A percentile compares a stretch with the other conserved stretches of the same genome.
phyloP scores from a whole-genome alignment of 1,140 invertebrate species.

The Drosophila pectinifera region DNA sequence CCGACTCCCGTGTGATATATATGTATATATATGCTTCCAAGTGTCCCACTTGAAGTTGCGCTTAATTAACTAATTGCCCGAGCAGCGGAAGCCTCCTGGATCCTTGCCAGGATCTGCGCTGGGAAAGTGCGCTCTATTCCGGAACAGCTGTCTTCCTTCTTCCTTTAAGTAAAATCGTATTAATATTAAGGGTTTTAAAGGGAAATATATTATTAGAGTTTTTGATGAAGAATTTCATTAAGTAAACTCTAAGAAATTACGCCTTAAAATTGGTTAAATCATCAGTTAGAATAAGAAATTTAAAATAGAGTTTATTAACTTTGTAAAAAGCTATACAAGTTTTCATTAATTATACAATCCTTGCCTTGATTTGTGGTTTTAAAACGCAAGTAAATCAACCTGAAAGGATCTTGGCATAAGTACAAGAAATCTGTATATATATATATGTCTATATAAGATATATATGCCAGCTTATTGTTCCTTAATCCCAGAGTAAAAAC shows the following conservation, averaged over 20 bases:
- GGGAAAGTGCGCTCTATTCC: background rate
- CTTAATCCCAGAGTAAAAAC: too few species aligned
- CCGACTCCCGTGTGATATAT: too few species aligned
- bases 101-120: background rate
- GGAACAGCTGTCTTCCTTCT: constrained; percentile 5
- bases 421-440: too few species aligned
- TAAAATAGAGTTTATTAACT: background rate
- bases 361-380: too few species aligned
- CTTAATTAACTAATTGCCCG: constrained; percentile 76
- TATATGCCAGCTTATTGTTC: too few species aligned
- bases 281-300: too few species aligned
- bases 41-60: constrained; percentile 64
- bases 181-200: background rate
- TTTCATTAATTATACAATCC: too few species aligned
- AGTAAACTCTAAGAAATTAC: too few species aligned
- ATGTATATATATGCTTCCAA: constrained; percentile 58
- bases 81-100: constrained; percentile 1
- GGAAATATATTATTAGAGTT: background rate
- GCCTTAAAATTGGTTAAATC: too few species aligned
- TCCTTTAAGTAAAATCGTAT: constrained; percentile 6
- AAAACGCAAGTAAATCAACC: too few species aligned
- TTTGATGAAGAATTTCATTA: background rate
- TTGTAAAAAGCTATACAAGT: background rate
- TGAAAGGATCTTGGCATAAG: too few species aligned
- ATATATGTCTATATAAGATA: too few species aligned